phyloP scores from a whole-genome alignment of 2,113 vertebrate genomes.

The Hemiscyllium ocellatum region DNA sequence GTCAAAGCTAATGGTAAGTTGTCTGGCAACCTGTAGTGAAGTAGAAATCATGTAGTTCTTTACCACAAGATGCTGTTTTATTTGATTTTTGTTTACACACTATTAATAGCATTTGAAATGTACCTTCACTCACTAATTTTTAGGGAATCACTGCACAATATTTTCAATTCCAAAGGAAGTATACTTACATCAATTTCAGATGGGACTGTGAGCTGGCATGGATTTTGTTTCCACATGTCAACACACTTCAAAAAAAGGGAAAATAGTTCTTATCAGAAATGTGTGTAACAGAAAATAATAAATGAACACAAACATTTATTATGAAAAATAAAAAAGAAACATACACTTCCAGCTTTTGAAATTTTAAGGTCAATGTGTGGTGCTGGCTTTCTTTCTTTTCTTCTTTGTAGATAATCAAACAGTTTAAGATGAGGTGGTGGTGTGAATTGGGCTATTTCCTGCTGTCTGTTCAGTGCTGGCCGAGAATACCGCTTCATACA shows the following conservation, averaged over 20 bases:
- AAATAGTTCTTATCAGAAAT: background rate
- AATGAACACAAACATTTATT: background rate
- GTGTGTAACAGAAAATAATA: background rate
- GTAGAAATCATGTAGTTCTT: background rate
- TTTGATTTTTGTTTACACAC: background rate
- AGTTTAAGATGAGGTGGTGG: slow-evolving; percentile 82
- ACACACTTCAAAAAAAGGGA: slow-evolving; percentile 70
- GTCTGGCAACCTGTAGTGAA: background rate
- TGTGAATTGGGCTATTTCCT: slow-evolving; percentile 78
- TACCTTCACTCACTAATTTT: background rate
- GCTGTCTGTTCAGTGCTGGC: slow-evolving; percentile 84
- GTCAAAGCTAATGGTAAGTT: background rate
- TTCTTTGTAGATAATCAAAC: slow-evolving; percentile 89
- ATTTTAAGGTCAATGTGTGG: slow-evolving; percentile 93
- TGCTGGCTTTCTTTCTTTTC: slow-evolving; percentile 81
- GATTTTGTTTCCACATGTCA: slow-evolving; percentile 92
- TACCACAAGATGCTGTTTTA: background rate
- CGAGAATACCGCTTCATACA: slow-evolving; percentile 89
- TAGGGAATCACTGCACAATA: background rate
- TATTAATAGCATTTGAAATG: background rate
- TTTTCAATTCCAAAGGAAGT: background rate
- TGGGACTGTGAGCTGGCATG: slow-evolving; percentile 77
- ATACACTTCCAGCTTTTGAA: slow-evolving; percentile 91
- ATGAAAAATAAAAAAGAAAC: slow-evolving; percentile 40
- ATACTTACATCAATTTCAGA: slow-evolving; percentile 93